Evolutionary conservation across 1,140 invertebrate species (phyloP).

Genomic region (Argopecten irradians): DNA sequence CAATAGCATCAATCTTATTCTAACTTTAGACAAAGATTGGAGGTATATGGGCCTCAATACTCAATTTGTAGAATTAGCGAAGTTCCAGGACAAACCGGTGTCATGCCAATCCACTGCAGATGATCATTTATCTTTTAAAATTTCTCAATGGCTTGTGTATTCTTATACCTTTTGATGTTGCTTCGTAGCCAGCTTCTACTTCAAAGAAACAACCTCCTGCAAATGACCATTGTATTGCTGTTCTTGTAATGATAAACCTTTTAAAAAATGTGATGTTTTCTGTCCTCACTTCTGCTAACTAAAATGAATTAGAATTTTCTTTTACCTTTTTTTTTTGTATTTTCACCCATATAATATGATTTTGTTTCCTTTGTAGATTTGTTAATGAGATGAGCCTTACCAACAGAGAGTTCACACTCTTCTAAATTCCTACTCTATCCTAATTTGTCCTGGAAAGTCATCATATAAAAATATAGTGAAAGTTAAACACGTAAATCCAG

Average conservation of each 20-base stretch:
- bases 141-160: too few species aligned
- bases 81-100: too few species aligned
- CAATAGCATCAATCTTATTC: too few species aligned
- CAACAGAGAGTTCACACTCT: slow-evolving; percentile 72
- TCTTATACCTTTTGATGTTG: too few species aligned
- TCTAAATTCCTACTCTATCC: slow-evolving; percentile 51
- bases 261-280: neutral
- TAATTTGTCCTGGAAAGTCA: neutral
- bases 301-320: neutral
- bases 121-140: too few species aligned
- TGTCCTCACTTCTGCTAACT: neutral
- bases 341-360: neutral
- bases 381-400: slow-evolving; percentile 72
- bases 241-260: neutral
- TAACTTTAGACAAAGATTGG: too few species aligned
- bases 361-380: slow-evolving; percentile 69
- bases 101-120: too few species aligned
- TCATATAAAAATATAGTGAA: neutral
- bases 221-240: neutral
- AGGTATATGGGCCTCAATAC: too few species aligned
- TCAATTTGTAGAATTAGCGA: too few species aligned
- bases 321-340: neutral
- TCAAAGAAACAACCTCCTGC: neutral
- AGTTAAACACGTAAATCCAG: neutral
- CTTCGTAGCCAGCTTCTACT: too few species aligned